A percentile compares a stretch with the other conserved stretches of the same genome.
These are phyloP conservation scores for Taphrorychus bicolor DNA, from an alignment of 2,888 invertebrate genomes.

Conservation along the genomic window DNA sequence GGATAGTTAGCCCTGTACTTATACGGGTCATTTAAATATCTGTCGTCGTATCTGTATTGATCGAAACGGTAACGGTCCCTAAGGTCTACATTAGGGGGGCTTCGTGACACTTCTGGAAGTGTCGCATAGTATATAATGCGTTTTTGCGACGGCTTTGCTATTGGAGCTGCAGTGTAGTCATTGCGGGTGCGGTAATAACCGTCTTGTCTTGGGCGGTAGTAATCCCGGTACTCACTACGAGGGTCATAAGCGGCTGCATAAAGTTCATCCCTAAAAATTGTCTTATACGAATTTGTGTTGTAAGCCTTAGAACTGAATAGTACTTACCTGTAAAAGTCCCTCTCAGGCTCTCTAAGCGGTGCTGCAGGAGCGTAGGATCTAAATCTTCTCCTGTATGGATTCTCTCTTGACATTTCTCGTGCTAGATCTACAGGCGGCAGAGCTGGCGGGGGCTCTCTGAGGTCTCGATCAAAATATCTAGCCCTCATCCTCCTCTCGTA, in stretches of 20 bases:
- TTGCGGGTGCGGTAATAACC: slow-evolving; percentile 53
- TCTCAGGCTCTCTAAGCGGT: slow-evolving; percentile 6
- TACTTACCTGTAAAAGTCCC: slow-evolving; percentile 25
- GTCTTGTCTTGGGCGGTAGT: slow-evolving; percentile 27
- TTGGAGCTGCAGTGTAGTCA: slow-evolving; percentile 10
- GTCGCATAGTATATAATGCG: slow-evolving; percentile 76
- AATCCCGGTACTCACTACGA: slow-evolving; percentile 22
- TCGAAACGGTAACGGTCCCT: slow-evolving; percentile 61
- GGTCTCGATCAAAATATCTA: slow-evolving; percentile 11
- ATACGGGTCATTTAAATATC: slow-evolving; percentile 40
- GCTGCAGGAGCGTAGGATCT: slow-evolving; percentile 3
- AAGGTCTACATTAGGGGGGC: slow-evolving; percentile 66
- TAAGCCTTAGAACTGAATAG: background rate
- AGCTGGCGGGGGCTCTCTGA: no score
- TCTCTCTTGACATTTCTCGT: slow-evolving; percentile 13
- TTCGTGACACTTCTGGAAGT: slow-evolving; percentile 71
- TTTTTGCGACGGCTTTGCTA: slow-evolving; percentile 56
- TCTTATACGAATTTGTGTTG: background rate
- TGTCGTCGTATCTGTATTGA: slow-evolving; percentile 45
- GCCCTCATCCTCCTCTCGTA: slow-evolving; percentile 48
- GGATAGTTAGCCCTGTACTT: slow-evolving; percentile 35
- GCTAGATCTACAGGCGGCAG: background rate
- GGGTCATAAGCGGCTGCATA: slow-evolving; percentile 33
- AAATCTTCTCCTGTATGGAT: slow-evolving; percentile 15
- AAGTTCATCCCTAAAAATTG: slow-evolving; percentile 41